Evolutionary conservation across 2,888 invertebrate genomes (phyloP).

Genomic region (Pandemis heparana): DNA sequence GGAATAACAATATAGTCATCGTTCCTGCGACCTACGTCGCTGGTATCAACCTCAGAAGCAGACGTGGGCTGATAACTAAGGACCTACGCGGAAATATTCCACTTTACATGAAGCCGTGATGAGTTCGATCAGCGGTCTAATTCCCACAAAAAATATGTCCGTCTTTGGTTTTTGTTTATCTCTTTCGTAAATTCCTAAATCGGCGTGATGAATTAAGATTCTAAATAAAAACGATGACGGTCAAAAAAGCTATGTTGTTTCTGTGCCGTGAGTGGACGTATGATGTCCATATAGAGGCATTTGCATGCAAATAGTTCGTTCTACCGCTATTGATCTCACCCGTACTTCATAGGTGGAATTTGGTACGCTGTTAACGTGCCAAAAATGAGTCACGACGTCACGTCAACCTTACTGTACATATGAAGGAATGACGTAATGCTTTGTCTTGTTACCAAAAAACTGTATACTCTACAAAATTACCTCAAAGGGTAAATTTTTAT

Average conservation of each 20-base stretch:
- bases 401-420: slow-evolving; percentile 38
- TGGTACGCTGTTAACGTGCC: slow-evolving; percentile 35
- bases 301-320: slow-evolving; percentile 43
- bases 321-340: slow-evolving; percentile 9
- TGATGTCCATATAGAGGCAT: slow-evolving; percentile 34
- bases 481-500: too few species aligned
- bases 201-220: slow-evolving; percentile 21
- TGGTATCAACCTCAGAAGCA: slow-evolving; percentile 68
- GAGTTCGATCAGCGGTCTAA: slow-evolving; percentile 12
- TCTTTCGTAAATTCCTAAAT: not conserved
- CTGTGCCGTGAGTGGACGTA: not conserved
- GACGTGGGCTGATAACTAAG: slow-evolving; percentile 79
- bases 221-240: slow-evolving; percentile 8
- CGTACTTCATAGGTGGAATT: slow-evolving; percentile 20
- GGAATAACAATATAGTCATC: slow-evolving; percentile 74
- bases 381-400: slow-evolving; percentile 47
- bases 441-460: not conserved
- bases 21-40: slow-evolving; percentile 55
- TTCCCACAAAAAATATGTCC: slow-evolving; percentile 19
- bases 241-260: slow-evolving; percentile 7
- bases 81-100: slow-evolving; percentile 74
- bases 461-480: not conserved
- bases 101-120: slow-evolving; percentile 23
- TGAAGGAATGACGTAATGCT: slow-evolving; percentile 25
- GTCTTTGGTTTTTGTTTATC: slow-evolving; percentile 7